A percentile compares a stretch with the other conserved stretches of the same genome.
Evolutionary conservation across 2,888 invertebrate genomes (phyloP).

Genomic region (Auanema sp.): DNA sequence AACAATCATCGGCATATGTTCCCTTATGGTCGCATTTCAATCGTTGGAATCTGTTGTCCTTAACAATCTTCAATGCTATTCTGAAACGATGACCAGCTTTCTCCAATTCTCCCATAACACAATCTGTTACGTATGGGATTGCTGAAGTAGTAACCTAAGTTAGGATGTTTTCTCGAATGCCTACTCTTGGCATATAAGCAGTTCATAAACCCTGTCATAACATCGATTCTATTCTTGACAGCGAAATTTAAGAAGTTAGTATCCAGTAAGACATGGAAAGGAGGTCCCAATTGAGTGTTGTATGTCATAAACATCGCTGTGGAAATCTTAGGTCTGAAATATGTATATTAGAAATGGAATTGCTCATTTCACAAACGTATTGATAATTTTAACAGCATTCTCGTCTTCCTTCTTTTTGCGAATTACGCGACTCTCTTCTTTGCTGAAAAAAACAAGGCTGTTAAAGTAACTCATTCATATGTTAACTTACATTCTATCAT

Average conservation of each 20-base stretch:
- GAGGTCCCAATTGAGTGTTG: slow-evolving; percentile 95
- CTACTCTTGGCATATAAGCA: slow-evolving; percentile 91
- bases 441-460: slow-evolving; percentile 46
- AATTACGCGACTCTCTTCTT: slow-evolving; percentile 56
- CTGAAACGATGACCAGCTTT: slow-evolving; percentile 92
- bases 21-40: slow-evolving; percentile 92
- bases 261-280: slow-evolving; percentile 91
- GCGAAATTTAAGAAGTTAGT: slow-evolving; percentile 99
- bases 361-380: slow-evolving; percentile 51
- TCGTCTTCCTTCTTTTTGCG: slow-evolving; percentile 59
- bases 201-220: slow-evolving; percentile 97
- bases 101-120: slow-evolving; percentile 94
- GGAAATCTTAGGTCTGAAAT: slow-evolving; percentile 58
- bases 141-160: slow-evolving; percentile 73
- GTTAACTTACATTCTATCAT: slow-evolving; percentile 55
- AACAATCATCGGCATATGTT: slow-evolving; percentile 97
- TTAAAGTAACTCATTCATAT: background rate
- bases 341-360: background rate
- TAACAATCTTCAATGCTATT: slow-evolving; percentile 86
- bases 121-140: slow-evolving; percentile 95
- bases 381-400: slow-evolving; percentile 52
- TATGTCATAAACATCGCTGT: slow-evolving; percentile 96
- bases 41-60: slow-evolving; percentile 89
- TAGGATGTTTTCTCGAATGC: too few species aligned
- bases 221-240: slow-evolving; percentile 93